Conservation (phyloP, 2,113 vertebrate species). For the Choloepus hoffmanni region DNA sequence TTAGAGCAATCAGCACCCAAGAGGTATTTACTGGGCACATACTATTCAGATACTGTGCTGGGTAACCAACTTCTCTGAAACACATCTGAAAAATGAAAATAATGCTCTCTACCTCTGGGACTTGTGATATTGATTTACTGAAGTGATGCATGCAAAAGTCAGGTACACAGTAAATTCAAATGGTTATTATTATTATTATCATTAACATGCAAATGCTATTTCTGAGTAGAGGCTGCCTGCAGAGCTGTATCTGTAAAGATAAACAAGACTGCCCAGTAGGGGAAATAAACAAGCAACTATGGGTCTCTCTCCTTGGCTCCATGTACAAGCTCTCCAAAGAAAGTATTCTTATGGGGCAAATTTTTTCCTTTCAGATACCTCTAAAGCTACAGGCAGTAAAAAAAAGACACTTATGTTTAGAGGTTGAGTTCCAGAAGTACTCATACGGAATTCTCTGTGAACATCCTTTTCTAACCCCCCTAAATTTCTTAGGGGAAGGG, state of each 20-base stretch:
- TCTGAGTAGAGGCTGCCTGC: background rate
- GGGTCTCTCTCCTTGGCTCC: background rate
- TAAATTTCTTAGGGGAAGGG: background rate
- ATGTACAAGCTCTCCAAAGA: background rate
- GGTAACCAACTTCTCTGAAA: background rate
- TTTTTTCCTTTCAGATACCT: background rate
- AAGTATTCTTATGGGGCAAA: background rate
- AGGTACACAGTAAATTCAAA: background rate
- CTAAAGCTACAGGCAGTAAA: background rate
- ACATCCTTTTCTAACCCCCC: background rate
- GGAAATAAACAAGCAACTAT: background rate
- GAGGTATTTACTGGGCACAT: background rate
- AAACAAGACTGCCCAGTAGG: background rate
- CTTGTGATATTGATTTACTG: background rate
- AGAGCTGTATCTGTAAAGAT: background rate
- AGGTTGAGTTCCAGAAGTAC: background rate
- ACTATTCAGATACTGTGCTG: background rate
- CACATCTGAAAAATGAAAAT: constrained; percentile 33
- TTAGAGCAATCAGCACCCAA: background rate
- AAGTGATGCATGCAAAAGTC: background rate
- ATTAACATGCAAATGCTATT: background rate
- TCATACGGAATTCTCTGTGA: background rate
- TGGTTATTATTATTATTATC: background rate
- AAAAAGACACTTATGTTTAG: background rate
- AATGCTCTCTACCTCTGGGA: background rate